Base-by-base conservation (phyloP, 2,888 invertebrate genomes). In the Clepsis dumicolana region DNA sequence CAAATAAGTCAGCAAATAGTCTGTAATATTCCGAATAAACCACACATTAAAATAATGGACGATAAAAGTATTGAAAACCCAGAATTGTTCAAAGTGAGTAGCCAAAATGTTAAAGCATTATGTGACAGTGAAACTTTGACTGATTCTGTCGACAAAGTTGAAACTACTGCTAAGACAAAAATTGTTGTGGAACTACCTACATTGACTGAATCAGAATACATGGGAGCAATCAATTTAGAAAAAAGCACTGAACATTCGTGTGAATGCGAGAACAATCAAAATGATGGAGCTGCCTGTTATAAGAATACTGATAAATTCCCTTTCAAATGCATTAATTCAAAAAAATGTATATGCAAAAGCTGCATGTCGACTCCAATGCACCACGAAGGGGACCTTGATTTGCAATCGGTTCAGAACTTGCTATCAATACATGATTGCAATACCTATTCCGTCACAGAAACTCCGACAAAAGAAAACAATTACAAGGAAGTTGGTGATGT, bases 171-270 rank as follows among this genome's bases (percentile, higher is more conserved):
- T 18, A 56, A 21, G 21, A 65, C 59, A 14, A 65, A 74, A 44
- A 50, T 64, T 54, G 65, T 70, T 14, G 61, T 63, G 41, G 63
- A 24, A 5, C 57, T 76, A 38, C 79, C 77, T 12, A 48, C 66
- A 25, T 71, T 74, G n/a, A 85, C 81, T 14, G 78, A 82, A 71
- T 90, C 90, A 35, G 87, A 86, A 75, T 90, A 88, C 71, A 87
- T 91, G 73, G 87, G 85, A 29, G 80, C 80, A 16, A 74, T 90
- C 24, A 86, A 88, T 82, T 81, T 90, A 65, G 87, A 91, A 53
- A 89, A 86, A 78, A 89, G 87, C 74, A 81, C 81, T 71, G 85
- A 88, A 68, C 77, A 78, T 57, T 50, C 73, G 59, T 82, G 80
- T 73, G 84, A 82, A 75, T 81, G 81, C 76, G 52, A 71, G 21